A percentile compares a stretch with the other conserved stretches of the same genome.
phyloP scores from a whole-genome alignment of 2,113 vertebrate genomes.

The Reinhardtius hippoglossoides region DNA sequence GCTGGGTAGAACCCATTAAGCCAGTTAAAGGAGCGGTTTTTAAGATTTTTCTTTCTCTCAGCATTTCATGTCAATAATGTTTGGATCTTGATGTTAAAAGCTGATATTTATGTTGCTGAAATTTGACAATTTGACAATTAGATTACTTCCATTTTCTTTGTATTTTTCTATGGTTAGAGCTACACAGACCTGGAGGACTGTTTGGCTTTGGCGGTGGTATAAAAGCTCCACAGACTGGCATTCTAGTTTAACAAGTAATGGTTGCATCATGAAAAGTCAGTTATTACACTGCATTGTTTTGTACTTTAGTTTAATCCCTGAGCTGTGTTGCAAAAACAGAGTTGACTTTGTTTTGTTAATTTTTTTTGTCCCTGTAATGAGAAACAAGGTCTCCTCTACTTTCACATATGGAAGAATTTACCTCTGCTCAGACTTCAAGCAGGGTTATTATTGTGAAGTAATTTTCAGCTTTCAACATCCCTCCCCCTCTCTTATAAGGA shows the following conservation, averaged over 20 bases:
- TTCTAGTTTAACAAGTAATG: constrained; percentile 4
- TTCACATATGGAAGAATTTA: constrained; percentile 65
- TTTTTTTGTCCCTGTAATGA: constrained; percentile 48
- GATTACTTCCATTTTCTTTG: background rate
- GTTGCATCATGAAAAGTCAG: constrained; percentile 5
- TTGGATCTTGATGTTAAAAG: background rate
- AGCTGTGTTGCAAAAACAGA: constrained; percentile 40
- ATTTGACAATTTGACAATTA: background rate
- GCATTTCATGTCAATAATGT: background rate
- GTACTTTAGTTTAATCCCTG: constrained; percentile 4
- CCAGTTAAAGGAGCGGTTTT: background rate
- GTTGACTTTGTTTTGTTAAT: constrained; percentile 30
- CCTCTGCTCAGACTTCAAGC: constrained; percentile 48
- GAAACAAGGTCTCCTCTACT: constrained; percentile 41
- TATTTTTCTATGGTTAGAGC: background rate
- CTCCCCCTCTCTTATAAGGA: constrained; percentile 2
- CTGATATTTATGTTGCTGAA: background rate
- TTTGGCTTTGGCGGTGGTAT: background rate
- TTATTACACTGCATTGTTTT: constrained; percentile 2
- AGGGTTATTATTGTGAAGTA: constrained; percentile 29
- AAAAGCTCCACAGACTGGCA: background rate
- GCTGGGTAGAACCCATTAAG: background rate
- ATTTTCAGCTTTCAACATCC: constrained; percentile 13
- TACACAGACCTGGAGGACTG: background rate
- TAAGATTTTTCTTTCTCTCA: background rate